A percentile compares a stretch with the other conserved stretches of the same genome.
phyloP scores from a whole-genome alignment of 2,113 vertebrate genomes.

The Damaliscus lunatus region DNA sequence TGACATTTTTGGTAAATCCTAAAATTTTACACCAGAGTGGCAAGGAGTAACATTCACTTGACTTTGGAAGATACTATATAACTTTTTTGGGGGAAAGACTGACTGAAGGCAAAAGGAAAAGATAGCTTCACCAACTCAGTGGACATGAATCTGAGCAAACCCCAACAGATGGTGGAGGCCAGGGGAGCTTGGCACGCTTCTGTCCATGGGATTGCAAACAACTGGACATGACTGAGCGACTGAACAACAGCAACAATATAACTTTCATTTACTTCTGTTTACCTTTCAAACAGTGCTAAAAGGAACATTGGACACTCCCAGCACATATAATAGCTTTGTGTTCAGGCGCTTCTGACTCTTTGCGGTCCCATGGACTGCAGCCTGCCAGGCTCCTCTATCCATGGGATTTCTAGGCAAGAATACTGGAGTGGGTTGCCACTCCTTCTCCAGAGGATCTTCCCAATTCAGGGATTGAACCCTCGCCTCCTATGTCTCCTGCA shows the following conservation, averaged over 20 bases:
- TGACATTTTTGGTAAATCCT: background rate
- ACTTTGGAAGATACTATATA: background rate
- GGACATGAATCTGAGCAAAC: background rate
- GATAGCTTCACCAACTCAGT: background rate
- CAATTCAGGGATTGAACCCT: background rate
- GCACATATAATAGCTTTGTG: background rate
- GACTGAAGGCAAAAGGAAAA: background rate
- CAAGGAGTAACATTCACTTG: background rate
- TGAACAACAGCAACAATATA: background rate
- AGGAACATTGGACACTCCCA: background rate
- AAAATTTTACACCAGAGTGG: background rate
- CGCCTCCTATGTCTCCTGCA: background rate
- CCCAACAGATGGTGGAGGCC: background rate
- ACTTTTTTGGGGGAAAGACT: accelerated
- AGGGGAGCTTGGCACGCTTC: background rate
- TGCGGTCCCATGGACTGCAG: background rate
- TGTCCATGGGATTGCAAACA: background rate
- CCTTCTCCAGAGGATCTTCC: background rate
- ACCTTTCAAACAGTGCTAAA: background rate
- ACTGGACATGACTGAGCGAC: background rate
- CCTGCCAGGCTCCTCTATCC: background rate
- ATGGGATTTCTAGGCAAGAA: background rate
- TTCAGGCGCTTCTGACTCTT: background rate
- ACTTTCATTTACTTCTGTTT: background rate
- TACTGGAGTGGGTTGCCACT: background rate